These are phyloP conservation scores for Grantiella picta DNA, from an alignment of 2,113 vertebrate genomes.

Conservation along the genomic window DNA sequence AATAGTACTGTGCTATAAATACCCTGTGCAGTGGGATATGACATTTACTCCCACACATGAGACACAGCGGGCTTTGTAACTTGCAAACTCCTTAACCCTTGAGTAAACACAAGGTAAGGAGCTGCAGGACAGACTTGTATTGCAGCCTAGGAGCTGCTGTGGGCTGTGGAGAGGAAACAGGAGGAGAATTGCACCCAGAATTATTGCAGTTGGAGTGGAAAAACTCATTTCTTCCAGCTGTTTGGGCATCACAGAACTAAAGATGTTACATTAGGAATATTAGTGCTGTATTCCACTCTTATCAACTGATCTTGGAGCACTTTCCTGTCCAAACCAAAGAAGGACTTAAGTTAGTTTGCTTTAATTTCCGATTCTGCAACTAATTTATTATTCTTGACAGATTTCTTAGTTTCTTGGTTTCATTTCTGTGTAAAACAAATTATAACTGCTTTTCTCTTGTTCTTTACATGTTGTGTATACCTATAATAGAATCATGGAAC, in stretches of 20 bases:
- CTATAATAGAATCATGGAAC: not conserved
- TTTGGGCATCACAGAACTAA: not conserved
- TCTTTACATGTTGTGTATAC: not conserved
- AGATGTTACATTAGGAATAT: not conserved
- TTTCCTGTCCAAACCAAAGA: not conserved
- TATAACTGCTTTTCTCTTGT: not conserved
- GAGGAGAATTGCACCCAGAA: not conserved
- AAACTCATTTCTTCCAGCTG: not conserved
- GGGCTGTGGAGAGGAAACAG: fast-evolving
- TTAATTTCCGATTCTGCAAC: not conserved
- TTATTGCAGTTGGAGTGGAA: not conserved
- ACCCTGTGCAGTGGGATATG: conserved; percentile 28
- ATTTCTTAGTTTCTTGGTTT: not conserved
- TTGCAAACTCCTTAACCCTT: conserved; percentile 5
- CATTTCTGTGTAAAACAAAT: not conserved
- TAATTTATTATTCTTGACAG: not conserved
- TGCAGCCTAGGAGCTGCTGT: not conserved
- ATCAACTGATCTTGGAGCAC: not conserved
- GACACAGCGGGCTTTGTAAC: not conserved
- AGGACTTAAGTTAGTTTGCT: not conserved
- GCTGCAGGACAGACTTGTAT: fast-evolving
- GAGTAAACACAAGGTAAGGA: not conserved
- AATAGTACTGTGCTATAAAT: conserved; percentile 44
- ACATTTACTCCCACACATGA: conserved; percentile 56
- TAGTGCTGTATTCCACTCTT: not conserved